phyloP scores from a whole-genome alignment of 2,797 vertebrate genomes.

The Malacoctenus gilli region DNA sequence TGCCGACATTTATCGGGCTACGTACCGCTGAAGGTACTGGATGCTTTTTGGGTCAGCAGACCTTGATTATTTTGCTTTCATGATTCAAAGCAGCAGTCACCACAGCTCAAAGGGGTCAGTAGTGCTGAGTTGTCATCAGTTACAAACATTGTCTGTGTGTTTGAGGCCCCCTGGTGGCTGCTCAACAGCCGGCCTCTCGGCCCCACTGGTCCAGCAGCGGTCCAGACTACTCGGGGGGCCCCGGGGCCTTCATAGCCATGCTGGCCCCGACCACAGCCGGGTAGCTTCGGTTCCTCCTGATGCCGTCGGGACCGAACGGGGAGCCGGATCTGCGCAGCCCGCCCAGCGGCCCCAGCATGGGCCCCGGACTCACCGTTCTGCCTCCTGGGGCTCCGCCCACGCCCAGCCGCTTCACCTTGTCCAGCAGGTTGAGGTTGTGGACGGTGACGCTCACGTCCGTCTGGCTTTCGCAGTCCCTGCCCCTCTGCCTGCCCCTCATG shows the following conservation, averaged over 20 bases:
- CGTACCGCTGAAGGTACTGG: neutral
- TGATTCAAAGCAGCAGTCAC: constrained; percentile 24
- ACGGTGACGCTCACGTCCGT: constrained; percentile 95
- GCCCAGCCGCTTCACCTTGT: constrained; percentile 93
- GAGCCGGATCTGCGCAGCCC: constrained; percentile 86
- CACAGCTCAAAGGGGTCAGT: too few relatives aligned
- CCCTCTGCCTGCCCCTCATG: constrained; percentile 81
- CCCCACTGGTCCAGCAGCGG: constrained; percentile 83
- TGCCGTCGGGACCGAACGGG: constrained; percentile 87
- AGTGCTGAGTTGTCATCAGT: too few relatives aligned
- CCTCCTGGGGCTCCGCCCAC: constrained; percentile 83
- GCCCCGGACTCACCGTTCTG: constrained; percentile 63
- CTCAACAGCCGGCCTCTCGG: constrained; percentile 48
- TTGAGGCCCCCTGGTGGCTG: constrained; percentile 44
- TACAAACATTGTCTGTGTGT: constrained; percentile 38
- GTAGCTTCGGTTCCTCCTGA: constrained; percentile 94
- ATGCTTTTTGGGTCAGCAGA: constrained; percentile 9
- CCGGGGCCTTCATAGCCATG: constrained; percentile 96
- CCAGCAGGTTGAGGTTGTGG: constrained; percentile 95
- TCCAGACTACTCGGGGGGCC: constrained; percentile 86
- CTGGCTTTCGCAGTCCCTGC: constrained; percentile 92
- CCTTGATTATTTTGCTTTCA: constrained; percentile 19
- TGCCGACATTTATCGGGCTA: neutral
- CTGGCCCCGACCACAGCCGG: constrained; percentile 96
- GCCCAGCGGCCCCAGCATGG: constrained; percentile 85